A percentile compares a stretch with the other conserved stretches of the same genome.
These are phyloP conservation scores for Cygnus buccinator DNA, from an alignment of 2,113 vertebrate genomes.

Conservation along the genomic window DNA sequence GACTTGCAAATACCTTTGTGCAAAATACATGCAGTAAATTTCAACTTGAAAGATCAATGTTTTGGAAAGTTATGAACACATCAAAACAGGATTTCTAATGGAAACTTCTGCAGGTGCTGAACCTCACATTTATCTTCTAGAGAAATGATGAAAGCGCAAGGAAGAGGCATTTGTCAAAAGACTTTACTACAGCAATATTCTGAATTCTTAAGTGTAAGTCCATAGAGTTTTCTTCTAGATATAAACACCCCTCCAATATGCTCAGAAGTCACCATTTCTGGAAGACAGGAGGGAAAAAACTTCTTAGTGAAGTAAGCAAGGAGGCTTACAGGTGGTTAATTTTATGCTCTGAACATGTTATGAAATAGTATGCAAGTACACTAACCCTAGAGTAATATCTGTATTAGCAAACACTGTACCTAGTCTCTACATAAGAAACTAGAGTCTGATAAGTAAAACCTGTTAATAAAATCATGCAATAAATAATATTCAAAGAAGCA, in stretches of 20 bases:
- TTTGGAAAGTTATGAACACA: not conserved
- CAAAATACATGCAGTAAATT: not conserved
- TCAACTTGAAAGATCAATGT: conserved; percentile 5
- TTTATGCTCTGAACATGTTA: not conserved
- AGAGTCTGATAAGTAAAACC: not conserved
- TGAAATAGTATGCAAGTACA: not conserved
- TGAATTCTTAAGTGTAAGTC: not conserved
- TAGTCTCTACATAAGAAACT: not conserved
- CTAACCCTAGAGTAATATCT: not conserved
- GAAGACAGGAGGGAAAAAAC: not conserved
- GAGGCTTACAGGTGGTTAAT: not conserved
- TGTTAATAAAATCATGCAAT: not conserved
- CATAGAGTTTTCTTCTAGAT: not conserved
- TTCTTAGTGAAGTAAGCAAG: not conserved
- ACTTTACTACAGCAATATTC: not conserved
- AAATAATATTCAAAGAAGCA: not conserved
- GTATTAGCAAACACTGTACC: not conserved
- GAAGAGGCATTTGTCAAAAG: conserved; percentile 37
- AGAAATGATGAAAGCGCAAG: not conserved
- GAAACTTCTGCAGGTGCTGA: conserved; percentile 8
- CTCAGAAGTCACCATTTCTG: not conserved
- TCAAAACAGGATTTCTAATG: conserved; percentile 13
- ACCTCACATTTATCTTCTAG: conserved; percentile 19
- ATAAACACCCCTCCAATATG: not conserved
- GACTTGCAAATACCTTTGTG: not conserved